Base-by-base conservation (phyloP, 2,113 vertebrate species). In the Rhinogobius similis region DNA sequence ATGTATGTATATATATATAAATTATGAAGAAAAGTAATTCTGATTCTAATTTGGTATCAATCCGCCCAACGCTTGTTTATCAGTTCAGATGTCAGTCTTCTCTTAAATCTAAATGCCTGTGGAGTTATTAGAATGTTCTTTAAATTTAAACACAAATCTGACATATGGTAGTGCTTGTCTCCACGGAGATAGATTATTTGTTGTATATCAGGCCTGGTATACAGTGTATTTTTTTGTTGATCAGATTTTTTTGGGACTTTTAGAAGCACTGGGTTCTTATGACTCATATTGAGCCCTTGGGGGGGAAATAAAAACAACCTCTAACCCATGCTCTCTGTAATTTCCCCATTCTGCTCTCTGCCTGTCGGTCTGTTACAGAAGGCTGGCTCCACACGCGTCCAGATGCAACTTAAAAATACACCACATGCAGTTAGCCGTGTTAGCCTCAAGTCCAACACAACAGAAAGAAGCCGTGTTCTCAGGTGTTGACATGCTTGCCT, bases 401-500 rank as follows among this genome's bases (percentile, higher is more conserved):
- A 76, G 72, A 77, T 41, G 73, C 67, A 86, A 82, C 77, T 74
- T 66, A 74, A 82, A 77, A 75, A 67, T 38, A 61, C 13, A 67
- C 20, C 69, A 55, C 90, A 92, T 87, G 92, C 90, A 65, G 83
- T 92, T 91, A 92, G 71, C 73, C 0, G 18, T 73, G 46, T 32
- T 59, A 55, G 76, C 85, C 83, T 77, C 50, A 65, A 71, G 24
- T 58, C 24, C n/a, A 29, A 63, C 39, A 63, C n/a, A 32, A 39
- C 4, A 27, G 18, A 43, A 72, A 84, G 27, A 20, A 79, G 70
- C 44, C 55, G 39, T 56, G 41, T 48, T 77, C 32, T 21, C 71
- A 75, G 83, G 83, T 79, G 65, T 24, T 44, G 52, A 72, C 84
- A 89, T 86, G 90, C 87, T 85, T 91, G 88, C 85, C 83, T 89